Evolutionary conservation across 2,797 vertebrate genomes (phyloP).

Genomic region (Babyrousa celebensis): DNA sequence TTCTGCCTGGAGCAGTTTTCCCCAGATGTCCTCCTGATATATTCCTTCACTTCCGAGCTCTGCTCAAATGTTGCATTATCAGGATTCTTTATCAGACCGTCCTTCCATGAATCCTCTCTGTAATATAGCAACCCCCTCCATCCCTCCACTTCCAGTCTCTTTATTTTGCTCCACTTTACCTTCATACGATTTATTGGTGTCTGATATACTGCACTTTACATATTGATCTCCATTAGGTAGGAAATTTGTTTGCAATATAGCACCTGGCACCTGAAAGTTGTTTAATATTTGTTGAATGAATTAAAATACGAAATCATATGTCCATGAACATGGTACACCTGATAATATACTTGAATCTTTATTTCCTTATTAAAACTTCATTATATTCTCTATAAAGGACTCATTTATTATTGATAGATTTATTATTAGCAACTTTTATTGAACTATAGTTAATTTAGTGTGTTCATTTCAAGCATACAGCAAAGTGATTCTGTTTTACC

Average conservation of each 20-base stretch:
- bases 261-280: not conserved
- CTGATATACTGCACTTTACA: not conserved
- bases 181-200: not conserved
- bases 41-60: not conserved
- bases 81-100: accelerated
- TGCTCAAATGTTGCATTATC: not conserved
- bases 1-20: not conserved
- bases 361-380: not conserved
- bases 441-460: too few relatives aligned
- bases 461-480: too few relatives aligned
- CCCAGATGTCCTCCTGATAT: accelerated
- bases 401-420: not conserved
- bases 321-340: conserved; percentile 20
- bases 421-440: not conserved
- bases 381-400: not conserved
- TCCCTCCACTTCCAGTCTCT: accelerated
- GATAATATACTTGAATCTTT: not conserved
- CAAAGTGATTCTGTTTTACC: too few relatives aligned
- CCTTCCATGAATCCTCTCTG: accelerated
- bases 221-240: not conserved
- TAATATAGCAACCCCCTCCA: accelerated
- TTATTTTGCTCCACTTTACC: not conserved
- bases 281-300: not conserved
- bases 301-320: not conserved
- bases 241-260: not conserved